A percentile compares a stretch with the other conserved stretches of the same genome.
Evolutionary conservation across 1,140 invertebrate species (phyloP).

Genomic region (Monochamus saltuarius): DNA sequence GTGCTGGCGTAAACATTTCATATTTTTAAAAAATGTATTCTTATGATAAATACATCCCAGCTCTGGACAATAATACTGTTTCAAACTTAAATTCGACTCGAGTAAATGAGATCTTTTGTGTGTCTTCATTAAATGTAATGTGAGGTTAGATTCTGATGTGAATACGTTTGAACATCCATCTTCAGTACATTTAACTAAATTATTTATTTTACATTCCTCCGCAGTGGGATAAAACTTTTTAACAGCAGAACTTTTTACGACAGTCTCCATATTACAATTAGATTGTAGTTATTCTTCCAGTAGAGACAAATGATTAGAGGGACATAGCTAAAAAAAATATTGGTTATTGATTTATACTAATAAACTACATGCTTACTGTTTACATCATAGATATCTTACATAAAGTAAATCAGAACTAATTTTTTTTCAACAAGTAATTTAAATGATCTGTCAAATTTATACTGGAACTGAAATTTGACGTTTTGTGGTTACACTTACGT

Average conservation of each 20-base stretch:
- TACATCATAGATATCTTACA: no score
- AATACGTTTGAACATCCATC: conserved; percentile 43
- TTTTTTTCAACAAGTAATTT: no score
- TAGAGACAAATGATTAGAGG: no score
- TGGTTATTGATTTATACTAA: no score
- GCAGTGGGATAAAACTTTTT: conserved; percentile 36
- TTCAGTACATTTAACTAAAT: conserved; percentile 46
- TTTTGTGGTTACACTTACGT: no score
- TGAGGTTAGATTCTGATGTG: conserved; percentile 46
- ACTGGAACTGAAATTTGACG: no score
- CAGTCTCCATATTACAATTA: background rate
- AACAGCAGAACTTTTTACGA: background rate
- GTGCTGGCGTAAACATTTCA: conserved; percentile 56
- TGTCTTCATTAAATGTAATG: conserved; percentile 46
- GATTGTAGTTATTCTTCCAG: no score
- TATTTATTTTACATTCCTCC: conserved; percentile 37
- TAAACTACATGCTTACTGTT: no score
- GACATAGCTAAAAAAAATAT: no score
- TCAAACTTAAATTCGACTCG: conserved; percentile 1
- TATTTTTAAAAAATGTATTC: conserved; percentile 40
- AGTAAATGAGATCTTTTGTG: conserved; percentile 39
- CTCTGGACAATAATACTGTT: conserved; percentile 47
- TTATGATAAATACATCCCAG: conserved; percentile 41
- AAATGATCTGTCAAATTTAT: no score
- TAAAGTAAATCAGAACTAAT: no score